Percentiles rank a stretch among this genome's conserved stretches.
Evolutionary conservation across 2,797 vertebrate species (phyloP).

Genomic region (Eurystomus glaucurus): DNA sequence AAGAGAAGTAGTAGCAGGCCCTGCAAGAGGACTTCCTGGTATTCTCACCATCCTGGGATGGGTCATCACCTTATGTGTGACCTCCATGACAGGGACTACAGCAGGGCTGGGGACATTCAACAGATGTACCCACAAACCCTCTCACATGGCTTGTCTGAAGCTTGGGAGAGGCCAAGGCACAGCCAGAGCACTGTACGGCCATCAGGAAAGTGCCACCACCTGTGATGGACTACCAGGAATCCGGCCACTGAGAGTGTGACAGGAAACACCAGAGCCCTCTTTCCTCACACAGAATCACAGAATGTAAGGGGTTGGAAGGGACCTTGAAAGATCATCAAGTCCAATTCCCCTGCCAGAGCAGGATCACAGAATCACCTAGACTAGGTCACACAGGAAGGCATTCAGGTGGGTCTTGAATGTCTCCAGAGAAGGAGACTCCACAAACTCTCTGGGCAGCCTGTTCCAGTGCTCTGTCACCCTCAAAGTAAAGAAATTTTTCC

Average conservation of each 20-base stretch:
- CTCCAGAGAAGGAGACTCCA: too few species aligned
- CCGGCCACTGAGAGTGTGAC: not conserved
- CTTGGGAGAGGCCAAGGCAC: not conserved
- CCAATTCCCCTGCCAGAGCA: too few species aligned
- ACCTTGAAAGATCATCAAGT: too few species aligned
- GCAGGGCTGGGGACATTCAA: not conserved
- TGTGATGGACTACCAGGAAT: not conserved
- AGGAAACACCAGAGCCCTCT: not conserved
- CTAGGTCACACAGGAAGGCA: too few species aligned
- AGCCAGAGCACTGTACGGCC: fast-evolving
- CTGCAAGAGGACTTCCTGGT: not conserved
- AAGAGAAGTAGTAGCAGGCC: not conserved
- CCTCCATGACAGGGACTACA: not conserved
- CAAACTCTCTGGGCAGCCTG: too few species aligned
- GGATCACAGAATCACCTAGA: too few species aligned
- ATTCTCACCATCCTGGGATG: not conserved
- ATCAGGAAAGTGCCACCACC: not conserved
- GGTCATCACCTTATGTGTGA: not conserved
- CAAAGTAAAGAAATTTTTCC: too few species aligned
- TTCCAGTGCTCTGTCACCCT: too few species aligned
- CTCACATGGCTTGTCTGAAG: not conserved
- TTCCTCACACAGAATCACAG: not conserved
- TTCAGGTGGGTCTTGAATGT: too few species aligned
- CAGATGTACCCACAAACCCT: not conserved
- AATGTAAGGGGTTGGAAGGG: too few species aligned